A percentile compares a stretch with the other conserved stretches of the same genome.
Evolutionary conservation across 1,140 invertebrate species (phyloP).

Genomic region (Lucilia cuprina): DNA sequence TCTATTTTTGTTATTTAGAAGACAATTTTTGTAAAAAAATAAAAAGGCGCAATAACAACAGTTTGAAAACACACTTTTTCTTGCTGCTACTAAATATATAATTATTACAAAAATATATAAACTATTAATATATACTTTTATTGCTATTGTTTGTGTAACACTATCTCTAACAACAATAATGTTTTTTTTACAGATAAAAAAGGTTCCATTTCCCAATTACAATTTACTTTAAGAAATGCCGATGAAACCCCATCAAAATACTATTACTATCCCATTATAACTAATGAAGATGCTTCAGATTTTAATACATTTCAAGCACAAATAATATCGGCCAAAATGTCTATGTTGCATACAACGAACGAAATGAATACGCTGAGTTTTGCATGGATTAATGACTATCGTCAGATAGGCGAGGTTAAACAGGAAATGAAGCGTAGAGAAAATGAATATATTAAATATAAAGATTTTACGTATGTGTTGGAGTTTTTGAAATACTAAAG

Average conservation of each 20-base stretch:
- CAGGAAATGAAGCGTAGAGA: conserved; percentile 59
- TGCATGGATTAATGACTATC: conserved; percentile 56
- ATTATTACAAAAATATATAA: too few species aligned
- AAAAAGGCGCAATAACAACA: too few species aligned
- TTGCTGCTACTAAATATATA: too few species aligned
- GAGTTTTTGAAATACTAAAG: not conserved
- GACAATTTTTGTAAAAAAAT: too few species aligned
- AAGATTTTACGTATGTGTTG: conserved; percentile 50
- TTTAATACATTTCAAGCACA: conserved; percentile 51
- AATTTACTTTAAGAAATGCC: conserved; percentile 48
- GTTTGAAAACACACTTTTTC: too few species aligned
- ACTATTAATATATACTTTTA: too few species aligned
- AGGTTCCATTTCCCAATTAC: conserved; percentile 49
- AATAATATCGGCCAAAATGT: conserved; percentile 47
- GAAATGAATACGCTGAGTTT: conserved; percentile 48
- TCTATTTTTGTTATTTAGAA: too few species aligned
- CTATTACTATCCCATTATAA: conserved; percentile 53
- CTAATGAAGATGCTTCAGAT: conserved; percentile 39
- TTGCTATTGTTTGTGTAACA: too few species aligned
- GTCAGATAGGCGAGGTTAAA: conserved; percentile 56
- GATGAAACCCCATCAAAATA: conserved; percentile 50
- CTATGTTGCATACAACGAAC: conserved; percentile 41
- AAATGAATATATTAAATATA: conserved; percentile 57
- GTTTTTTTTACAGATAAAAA: conserved; percentile 43
- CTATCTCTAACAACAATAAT: not conserved